Conservation (phyloP, 2,888 invertebrate genomes). For the Elaeidobius kamerunicus region DNA sequence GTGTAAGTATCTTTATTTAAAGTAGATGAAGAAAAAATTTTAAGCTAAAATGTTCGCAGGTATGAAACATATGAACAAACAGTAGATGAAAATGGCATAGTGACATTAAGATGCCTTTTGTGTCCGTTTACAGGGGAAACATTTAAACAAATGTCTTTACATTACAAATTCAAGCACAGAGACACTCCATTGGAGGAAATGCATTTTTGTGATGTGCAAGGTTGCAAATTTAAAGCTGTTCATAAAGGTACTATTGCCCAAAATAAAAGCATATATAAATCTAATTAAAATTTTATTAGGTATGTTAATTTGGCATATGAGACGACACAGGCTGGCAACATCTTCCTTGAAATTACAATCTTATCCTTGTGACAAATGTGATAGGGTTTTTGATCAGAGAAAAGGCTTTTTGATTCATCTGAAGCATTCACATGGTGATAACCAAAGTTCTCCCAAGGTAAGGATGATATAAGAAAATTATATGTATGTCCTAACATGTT, state of each 20-base stretch:
- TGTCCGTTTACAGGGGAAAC: conserved; percentile 4
- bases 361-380: conserved; percentile 12
- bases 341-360: neutral
- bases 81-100: neutral
- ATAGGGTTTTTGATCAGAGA: conserved; percentile 12
- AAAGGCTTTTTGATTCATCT: conserved; percentile 12
- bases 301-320: conserved; percentile 15
- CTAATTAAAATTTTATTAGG: too few species aligned
- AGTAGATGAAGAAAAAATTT: too few species aligned
- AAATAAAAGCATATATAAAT: too few species aligned
- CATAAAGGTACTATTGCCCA: conserved; percentile 15
- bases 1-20: conserved; percentile 10
- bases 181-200: conserved; percentile 16
- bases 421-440: conserved; percentile 15
- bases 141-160: conserved; percentile 11
- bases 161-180: conserved; percentile 18
- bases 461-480: too few species aligned
- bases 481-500: too few species aligned
- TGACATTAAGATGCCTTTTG: conserved; percentile 1
- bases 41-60: neutral
- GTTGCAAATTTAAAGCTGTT: conserved; percentile 14
- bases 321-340: conserved; percentile 3
- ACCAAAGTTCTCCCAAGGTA: neutral
- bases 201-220: conserved; percentile 16
- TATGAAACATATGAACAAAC: conserved; percentile 11